These are phyloP conservation scores for Sweltsa coloradensis DNA, from an alignment of 1,140 invertebrate species.

Conservation along the genomic window DNA sequence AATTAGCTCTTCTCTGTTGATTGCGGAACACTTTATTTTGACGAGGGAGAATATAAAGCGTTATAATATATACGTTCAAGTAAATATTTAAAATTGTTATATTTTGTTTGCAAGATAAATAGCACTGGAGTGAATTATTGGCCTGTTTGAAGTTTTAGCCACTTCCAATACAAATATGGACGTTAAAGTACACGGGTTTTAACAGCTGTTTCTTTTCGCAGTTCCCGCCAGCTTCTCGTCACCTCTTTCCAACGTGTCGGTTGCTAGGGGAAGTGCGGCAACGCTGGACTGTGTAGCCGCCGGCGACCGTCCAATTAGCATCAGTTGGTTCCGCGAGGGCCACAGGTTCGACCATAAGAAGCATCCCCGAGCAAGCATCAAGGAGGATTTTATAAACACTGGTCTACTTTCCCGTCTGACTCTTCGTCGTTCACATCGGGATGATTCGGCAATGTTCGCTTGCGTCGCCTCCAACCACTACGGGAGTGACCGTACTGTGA, in stretches of 20 bases:
- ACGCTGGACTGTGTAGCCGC: conserved; percentile 63
- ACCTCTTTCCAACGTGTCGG: conserved; percentile 51
- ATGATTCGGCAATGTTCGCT: conserved; percentile 37
- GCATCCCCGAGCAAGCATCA: conserved; percentile 27
- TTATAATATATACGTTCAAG: too few relatives aligned
- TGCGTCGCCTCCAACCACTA: conserved; percentile 36
- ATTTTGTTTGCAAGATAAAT: too few relatives aligned
- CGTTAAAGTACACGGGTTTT: too few relatives aligned
- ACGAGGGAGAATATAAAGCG: too few relatives aligned
- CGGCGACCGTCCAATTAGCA: conserved; percentile 69
- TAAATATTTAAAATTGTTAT: too few relatives aligned
- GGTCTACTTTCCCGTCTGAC: conserved; percentile 29
- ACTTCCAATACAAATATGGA: too few relatives aligned
- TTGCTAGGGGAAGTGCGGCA: conserved; percentile 59
- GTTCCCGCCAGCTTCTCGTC: conserved; percentile 46
- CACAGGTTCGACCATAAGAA: conserved; percentile 4
- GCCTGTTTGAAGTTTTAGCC: too few relatives aligned
- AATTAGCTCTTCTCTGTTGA: too few relatives aligned
- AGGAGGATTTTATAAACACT: conserved; percentile 31
- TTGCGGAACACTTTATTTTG: too few relatives aligned
- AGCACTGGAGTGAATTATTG: too few relatives aligned
- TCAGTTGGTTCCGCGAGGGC: conserved; percentile 51
- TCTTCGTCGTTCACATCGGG: conserved; percentile 29
- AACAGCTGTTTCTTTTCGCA: conserved; percentile 11
- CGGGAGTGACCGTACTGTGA: conserved; percentile 31